A percentile compares a stretch with the other conserved stretches of the same genome.
Evolutionary conservation across 37 sponge, comb jelly and placozoan genomes (phyloP).

Genomic region (Halichondria panicea): DNA sequence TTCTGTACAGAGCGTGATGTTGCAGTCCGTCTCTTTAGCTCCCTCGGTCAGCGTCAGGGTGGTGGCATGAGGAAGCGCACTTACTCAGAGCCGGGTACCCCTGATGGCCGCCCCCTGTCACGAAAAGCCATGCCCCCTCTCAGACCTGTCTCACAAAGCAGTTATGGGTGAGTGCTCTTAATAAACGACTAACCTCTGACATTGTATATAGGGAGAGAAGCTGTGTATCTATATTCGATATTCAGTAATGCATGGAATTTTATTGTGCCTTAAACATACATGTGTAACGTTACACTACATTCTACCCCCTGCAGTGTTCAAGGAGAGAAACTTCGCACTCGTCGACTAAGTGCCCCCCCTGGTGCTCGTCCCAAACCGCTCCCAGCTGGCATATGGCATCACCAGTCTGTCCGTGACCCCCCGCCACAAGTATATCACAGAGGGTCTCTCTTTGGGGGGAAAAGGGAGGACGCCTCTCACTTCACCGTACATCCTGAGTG

Average conservation of each 20-base stretch:
- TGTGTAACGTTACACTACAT: too few species aligned
- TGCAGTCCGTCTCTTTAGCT: constrained; percentile 69
- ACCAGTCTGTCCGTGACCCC: constrained; percentile 68
- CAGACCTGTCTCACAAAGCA: too few species aligned
- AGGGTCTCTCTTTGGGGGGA: constrained; percentile 70
- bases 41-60: constrained; percentile 43
- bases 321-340: constrained; percentile 12
- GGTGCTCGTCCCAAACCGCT: constrained; percentile 17
- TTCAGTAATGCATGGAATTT: too few species aligned
- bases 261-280: too few species aligned
- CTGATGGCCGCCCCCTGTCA: constrained; percentile 16
- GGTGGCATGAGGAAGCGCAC: constrained; percentile 35
- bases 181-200: too few species aligned
- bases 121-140: constrained; percentile 30
- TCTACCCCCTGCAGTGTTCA: not conserved
- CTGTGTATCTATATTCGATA: too few species aligned
- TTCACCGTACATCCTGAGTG: constrained; percentile 88
- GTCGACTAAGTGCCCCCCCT: constrained; percentile 15
- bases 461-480: constrained; percentile 64
- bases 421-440: constrained; percentile 85
- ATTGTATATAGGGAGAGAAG: too few species aligned
- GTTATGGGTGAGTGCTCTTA: too few species aligned
- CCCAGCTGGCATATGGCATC: constrained; percentile 74
- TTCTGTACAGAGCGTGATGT: constrained; percentile 62
- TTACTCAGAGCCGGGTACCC: constrained; percentile 9